Conservation (phyloP, 2,797 vertebrate genomes). For the Peromyscus eremicus region DNA sequence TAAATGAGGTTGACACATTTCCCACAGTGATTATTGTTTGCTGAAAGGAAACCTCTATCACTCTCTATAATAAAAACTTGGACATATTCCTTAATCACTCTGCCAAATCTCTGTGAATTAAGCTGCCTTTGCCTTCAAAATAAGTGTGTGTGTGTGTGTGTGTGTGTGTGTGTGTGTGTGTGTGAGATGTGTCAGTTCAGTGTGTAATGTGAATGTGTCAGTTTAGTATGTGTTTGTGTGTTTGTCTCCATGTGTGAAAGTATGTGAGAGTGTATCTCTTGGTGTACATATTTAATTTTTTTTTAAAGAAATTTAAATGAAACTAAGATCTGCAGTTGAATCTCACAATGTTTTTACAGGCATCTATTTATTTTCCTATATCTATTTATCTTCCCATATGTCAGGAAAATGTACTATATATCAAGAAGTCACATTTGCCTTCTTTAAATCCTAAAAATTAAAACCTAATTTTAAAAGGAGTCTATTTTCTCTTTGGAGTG, state of each 20-base stretch:
- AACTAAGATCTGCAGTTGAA: background rate
- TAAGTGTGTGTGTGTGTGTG: background rate
- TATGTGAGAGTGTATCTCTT: background rate
- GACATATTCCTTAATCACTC: background rate
- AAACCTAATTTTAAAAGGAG: constrained; percentile 17
- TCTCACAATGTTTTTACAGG: background rate
- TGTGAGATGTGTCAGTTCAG: background rate
- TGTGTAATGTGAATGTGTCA: background rate
- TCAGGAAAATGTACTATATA: background rate
- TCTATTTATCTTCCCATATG: background rate
- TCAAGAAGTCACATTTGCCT: background rate
- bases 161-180: background rate
- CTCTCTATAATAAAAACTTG: background rate
- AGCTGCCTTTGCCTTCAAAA: background rate
- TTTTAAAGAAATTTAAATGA: constrained; percentile 25
- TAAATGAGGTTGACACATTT: background rate
- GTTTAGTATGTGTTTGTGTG: too few species aligned
- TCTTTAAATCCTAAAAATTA: background rate
- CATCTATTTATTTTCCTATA: background rate
- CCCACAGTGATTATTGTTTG: background rate
- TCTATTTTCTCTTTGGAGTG: background rate
- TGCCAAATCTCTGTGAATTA: background rate
- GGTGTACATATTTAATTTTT: constrained; percentile 35
- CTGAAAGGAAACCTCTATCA: background rate
- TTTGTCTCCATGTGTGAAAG: background rate